Evolutionary conservation across 2,113 vertebrate species (phyloP), one percentile per base, ranked within the genome.

Genomic region (Columba livia): DNA sequence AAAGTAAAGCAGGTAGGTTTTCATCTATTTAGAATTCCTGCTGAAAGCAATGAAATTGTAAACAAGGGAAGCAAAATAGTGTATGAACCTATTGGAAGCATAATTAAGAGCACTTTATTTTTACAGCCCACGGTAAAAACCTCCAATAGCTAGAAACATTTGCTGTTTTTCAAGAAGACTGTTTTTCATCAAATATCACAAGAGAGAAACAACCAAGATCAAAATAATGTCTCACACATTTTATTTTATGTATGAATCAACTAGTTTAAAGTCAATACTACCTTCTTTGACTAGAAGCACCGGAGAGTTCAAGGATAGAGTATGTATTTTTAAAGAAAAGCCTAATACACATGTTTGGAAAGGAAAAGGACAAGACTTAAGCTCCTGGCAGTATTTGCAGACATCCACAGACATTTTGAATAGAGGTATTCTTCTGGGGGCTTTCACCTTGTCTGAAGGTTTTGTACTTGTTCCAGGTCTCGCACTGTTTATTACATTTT

Each of bases 401-500:
- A 96, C 95, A 91, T 94, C 93, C 92, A 85, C 79, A 93, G 93
- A 91, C 91, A 79, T 83, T 95, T 86, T 97, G 95, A 96, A 97
- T 96, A 82, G 95, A 92, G 44, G 91, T 95, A 96, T 97, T 97
- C 87, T 95, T 97, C 90, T 94, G 82, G 91, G 95, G 95, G 79
- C 85, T 96, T 92, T 96, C 91, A 95, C 94, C 94, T 97, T 96
- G 95, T 94, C 93, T 94, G 94, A 96, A 82, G 73, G 80, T 91
- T 96, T 95, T 96, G 95, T 94, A 94, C 69, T 83, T 67, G 53
- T 91, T 97, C 95, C 94, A 97, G 79, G 83, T 66, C 83, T 96
- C 79, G 47, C 42, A 57, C 90, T 96, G 89, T 95, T 96, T 95
- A 95, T 90, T 85, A 94, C 81, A 79, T 95, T 96, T 96, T 66